Conservation (phyloP, 2,888 invertebrate species). For the Leptodirus hochenwartii region DNA sequence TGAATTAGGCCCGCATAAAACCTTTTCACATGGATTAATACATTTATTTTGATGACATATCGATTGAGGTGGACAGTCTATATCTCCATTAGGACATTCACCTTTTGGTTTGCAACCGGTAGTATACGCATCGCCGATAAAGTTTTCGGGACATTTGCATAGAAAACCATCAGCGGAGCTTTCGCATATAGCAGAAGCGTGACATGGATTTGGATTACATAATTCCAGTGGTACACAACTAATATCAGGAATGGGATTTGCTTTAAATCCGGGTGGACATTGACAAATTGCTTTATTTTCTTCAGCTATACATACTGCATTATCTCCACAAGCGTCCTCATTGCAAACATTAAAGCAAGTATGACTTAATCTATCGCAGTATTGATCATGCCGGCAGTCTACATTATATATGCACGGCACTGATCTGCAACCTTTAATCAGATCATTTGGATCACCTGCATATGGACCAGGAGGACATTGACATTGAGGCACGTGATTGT, state of each 20-base stretch:
- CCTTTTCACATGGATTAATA: constrained; percentile 62
- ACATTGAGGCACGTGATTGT: constrained; percentile 78
- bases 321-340: constrained; percentile 66
- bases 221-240: constrained; percentile 53
- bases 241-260: constrained; percentile 70
- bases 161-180: constrained; percentile 43
- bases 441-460: constrained; percentile 70
- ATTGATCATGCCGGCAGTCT: constrained; percentile 60
- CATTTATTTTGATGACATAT: constrained; percentile 54
- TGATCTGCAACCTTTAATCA: constrained; percentile 51
- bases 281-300: constrained; percentile 68
- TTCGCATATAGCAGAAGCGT: constrained; percentile 62
- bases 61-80: constrained; percentile 58
- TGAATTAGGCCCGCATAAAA: constrained; percentile 60
- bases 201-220: constrained; percentile 66
- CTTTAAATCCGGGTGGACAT: constrained; percentile 67
- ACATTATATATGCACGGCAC: constrained; percentile 77
- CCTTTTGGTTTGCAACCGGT: constrained; percentile 65
- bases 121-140: constrained; percentile 56
- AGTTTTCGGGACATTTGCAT: constrained; percentile 64
- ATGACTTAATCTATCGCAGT: constrained; percentile 68
- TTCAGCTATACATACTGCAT: constrained; percentile 76
- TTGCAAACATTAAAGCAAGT: constrained; percentile 67
- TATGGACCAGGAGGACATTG: constrained; percentile 78
- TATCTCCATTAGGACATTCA: constrained; percentile 50